Evolutionary conservation across 2,797 vertebrate species (phyloP), one percentile per base, ranked within the genome.

Genomic region (Myotis pilosus): DNA sequence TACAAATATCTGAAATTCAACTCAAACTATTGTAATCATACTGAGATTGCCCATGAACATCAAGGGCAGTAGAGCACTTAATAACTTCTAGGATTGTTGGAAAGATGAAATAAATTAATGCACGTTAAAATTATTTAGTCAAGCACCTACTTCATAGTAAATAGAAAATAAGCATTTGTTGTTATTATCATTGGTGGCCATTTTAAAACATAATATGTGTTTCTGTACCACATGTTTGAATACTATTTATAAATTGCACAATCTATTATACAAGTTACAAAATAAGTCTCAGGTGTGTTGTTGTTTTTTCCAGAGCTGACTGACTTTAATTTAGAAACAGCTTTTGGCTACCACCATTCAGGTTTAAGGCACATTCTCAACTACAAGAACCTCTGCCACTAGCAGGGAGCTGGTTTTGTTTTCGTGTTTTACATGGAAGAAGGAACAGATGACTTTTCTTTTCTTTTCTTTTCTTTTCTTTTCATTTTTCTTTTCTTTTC

Each of bases 311-410:
- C 94, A 90, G 91, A 97, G 71, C 85, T 71, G 94, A 44, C 97
- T 87, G 92, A 69, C 69, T 98, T 98, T 98, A 98, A 98, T 98
- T 94, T 94, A 79, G 91, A 96, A 92, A 97, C 74, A 96, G 57
- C 91, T 97, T 93, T 97, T 96, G 96, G 96, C 94, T 96, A 97
- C 44, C 91, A 47, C 86, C 74, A 96, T 95, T 97, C 88, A 96
- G 69, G 79, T 97, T 98, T 98, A 98, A 98, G 97, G 98, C 97
- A 98, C 94, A 68, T 96, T 95, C 89, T 78, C 80, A 93, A 96
- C 84, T 80, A 82, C 44, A 92, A 95, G 94, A 41, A 97, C 60
- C 51, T 71, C 90, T 82, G 23, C 92, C 93, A 81, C 51, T 94
- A 57, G 79, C 84, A 51, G 60, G 83, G 71, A 80, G 94, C 66